A percentile compares a stretch with the other conserved stretches of the same genome.
phyloP scores from a whole-genome alignment of 2,113 vertebrate species.

The Xenopus borealis region DNA sequence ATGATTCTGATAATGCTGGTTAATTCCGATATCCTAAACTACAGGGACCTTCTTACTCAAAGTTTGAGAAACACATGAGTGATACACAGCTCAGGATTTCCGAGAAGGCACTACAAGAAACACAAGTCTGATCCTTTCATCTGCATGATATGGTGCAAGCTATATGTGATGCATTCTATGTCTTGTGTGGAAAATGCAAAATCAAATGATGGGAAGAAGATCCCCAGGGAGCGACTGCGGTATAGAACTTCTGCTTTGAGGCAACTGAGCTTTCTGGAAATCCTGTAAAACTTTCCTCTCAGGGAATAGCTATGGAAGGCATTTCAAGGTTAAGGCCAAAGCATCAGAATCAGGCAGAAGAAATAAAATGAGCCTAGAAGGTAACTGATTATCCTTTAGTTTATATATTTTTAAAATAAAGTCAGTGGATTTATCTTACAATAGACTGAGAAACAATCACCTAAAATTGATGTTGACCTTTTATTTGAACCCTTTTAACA shows the following conservation, averaged over 20 bases:
- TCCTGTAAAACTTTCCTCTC: conserved; percentile 27
- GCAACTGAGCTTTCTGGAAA: conserved; percentile 35
- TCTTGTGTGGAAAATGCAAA: conserved; percentile 31
- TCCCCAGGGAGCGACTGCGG: conserved; percentile 1
- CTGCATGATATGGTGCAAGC: not conserved
- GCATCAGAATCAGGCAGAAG: not conserved
- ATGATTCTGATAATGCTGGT: no score
- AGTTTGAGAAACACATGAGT: not conserved
- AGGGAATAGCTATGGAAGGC: conserved; percentile 14
- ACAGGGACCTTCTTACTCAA: not conserved
- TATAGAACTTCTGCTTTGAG: conserved; percentile 33
- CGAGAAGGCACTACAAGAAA: not conserved
- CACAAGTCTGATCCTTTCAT: not conserved
- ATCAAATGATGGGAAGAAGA: conserved; percentile 31
- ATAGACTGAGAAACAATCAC: no score
- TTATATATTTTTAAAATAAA: no score
- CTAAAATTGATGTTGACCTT: no score
- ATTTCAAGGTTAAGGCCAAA: conserved; percentile 20
- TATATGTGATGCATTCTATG: conserved; percentile 15
- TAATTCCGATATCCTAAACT: no score
- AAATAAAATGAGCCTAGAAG: no score
- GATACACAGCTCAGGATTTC: conserved; percentile 3
- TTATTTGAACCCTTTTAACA: no score
- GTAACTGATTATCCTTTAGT: no score
- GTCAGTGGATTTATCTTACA: no score